Base-by-base conservation (phyloP, 2,888 invertebrate species). In the Sphaeridia pumilis region DNA sequence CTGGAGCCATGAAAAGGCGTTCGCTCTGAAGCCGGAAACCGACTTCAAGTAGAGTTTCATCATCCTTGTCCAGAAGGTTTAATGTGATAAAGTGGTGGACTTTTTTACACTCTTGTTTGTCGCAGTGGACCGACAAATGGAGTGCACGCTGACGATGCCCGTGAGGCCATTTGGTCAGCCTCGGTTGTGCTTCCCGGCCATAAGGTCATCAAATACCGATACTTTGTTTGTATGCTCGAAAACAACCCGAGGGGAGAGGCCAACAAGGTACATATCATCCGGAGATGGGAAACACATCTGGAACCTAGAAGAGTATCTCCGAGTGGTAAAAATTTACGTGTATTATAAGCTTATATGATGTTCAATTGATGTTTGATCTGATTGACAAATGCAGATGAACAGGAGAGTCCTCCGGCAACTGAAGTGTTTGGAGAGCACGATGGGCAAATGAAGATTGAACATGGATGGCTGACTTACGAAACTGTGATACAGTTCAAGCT, bases 381-480 rank as follows among this genome's bases (percentile, higher is more conserved):
- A 27, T 49, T 26, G 10, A 17, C 28, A n/a, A n/a, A 22, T 48
- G 3, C 10, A 35, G 27, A 28, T 31, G 25, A 42, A 21, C 44
- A 41, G 35, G 35, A 49, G 36, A 26, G 45, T 34, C 12, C 4
- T 14, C n/a, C 22, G 17, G 41, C 41, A 45, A 26, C 3, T 46
- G 60, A 64, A 21, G 48, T 45, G 10, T 87, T 85, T 73, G 87
- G 87, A 44, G 73, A 75, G n/a, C 21, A 78, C 65, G 75, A 75
- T 64, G 76, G 67, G 38, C 54, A 52, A 24, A 61, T 58, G 76
- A 64, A 76, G 61, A 72, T 87, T 14, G 83, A 82, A 67, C 77
- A 80, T 61, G 90, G 90, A 14, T 92, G 90, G 90, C 74, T 90
- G 26, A 87, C 84, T 35, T 77, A 78, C 58, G 87, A 87, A 69